These are phyloP conservation scores for Oxyruncus cristatus DNA, from an alignment of 2,113 vertebrate species.

Conservation along the genomic window DNA sequence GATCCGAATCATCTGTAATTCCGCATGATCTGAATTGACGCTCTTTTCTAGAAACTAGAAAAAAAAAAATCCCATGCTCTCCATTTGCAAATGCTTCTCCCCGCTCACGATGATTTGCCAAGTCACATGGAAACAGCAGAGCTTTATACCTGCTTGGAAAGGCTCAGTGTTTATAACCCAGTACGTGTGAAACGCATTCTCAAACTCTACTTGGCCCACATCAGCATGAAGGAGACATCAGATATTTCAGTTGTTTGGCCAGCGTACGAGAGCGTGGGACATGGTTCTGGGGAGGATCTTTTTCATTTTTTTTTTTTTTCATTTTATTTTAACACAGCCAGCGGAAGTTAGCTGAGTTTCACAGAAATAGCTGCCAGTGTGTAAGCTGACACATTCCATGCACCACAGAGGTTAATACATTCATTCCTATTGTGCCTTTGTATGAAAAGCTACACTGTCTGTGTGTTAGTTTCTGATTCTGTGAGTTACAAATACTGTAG, in stretches of 20 bases:
- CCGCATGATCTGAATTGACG: background rate
- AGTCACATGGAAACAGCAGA: background rate
- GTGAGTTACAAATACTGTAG: slow-evolving; percentile 50
- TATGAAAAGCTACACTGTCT: slow-evolving; percentile 40
- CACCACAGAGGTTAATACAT: slow-evolving; percentile 66
- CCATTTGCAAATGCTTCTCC: background rate
- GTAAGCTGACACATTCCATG: slow-evolving; percentile 60
- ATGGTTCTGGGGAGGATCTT: background rate
- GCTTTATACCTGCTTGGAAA: slow-evolving; percentile 41
- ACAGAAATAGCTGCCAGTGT: slow-evolving; percentile 58
- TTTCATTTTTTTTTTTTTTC: background rate
- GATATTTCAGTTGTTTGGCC: slow-evolving; percentile 27
- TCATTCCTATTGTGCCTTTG: slow-evolving; percentile 57
- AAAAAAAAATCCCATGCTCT: background rate
- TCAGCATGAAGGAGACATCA: background rate
- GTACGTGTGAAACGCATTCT: background rate
- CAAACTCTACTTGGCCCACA: background rate
- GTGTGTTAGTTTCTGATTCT: slow-evolving; percentile 52
- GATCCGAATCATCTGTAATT: background rate
- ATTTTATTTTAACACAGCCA: slow-evolving; percentile 17
- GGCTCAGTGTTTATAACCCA: background rate
- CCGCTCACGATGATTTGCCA: background rate
- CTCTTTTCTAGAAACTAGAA: background rate
- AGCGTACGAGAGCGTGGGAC: background rate
- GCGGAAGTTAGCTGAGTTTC: slow-evolving; percentile 52